Evolutionary conservation across 2,113 vertebrate species (phyloP).

Genomic region (Notechis scutatus): DNA sequence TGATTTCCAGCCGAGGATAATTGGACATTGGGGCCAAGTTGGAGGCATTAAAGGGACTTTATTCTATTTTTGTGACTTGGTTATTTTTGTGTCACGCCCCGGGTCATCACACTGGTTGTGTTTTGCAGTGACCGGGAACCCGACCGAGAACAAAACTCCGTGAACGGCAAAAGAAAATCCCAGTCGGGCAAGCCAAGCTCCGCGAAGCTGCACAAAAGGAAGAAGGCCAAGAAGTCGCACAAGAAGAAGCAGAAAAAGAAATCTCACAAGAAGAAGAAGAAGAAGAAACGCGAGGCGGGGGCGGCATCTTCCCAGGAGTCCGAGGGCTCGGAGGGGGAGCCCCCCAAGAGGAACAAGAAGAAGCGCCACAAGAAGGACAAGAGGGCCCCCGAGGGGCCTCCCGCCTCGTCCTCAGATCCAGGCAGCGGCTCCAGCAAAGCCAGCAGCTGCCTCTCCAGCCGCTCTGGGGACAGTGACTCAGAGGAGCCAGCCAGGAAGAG

Average conservation of each 20-base stretch:
- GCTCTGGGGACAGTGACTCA: slow-evolving; percentile 67
- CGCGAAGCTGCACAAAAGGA: slow-evolving; percentile 71
- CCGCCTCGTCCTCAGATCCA: slow-evolving; percentile 64
- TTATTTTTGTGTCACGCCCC: no score
- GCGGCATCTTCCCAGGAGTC: slow-evolving; percentile 68
- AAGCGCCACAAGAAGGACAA: slow-evolving; percentile 71
- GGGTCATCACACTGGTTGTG: background rate
- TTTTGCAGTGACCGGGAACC: slow-evolving; percentile 67
- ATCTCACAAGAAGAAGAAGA: slow-evolving; percentile 81
- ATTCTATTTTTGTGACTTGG: no score
- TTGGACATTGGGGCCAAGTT: no score
- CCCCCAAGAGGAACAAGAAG: slow-evolving; percentile 60
- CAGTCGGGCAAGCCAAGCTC: slow-evolving; percentile 64
- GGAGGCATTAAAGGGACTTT: no score
- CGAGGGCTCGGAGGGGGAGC: slow-evolving; percentile 65
- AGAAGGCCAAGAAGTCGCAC: slow-evolving; percentile 83
- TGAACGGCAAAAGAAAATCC: slow-evolving; percentile 74
- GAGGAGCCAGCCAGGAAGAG: slow-evolving; percentile 68
- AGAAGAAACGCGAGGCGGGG: slow-evolving; percentile 70
- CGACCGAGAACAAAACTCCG: slow-evolving; percentile 52
- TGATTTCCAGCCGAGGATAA: no score
- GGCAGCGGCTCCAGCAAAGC: slow-evolving; percentile 67
- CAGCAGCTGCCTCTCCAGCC: slow-evolving; percentile 68
- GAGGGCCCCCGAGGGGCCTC: slow-evolving; percentile 68
- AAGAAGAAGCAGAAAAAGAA: slow-evolving; percentile 88